Percentiles rank a stretch among this genome's conserved stretches.
These are phyloP conservation scores for Psix sp. DNA, from an alignment of 1,140 invertebrate species.

Conservation along the genomic window DNA sequence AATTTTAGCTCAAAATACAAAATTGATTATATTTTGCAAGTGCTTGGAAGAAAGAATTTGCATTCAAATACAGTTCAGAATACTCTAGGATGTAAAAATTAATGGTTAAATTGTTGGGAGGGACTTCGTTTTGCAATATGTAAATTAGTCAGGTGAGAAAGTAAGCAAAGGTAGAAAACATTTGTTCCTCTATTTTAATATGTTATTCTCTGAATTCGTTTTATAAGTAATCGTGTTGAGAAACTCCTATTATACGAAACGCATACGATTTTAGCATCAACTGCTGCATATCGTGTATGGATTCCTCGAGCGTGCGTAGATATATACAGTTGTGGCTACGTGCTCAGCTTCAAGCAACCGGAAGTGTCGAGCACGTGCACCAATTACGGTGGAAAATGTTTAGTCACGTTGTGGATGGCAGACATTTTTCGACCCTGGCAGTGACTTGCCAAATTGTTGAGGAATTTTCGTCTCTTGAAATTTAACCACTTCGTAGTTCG, in stretches of 20 bases:
- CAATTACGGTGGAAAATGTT: constrained; percentile 56
- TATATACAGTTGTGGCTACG: constrained; percentile 47
- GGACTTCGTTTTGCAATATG: too few relatives aligned
- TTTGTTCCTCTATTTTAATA: too few relatives aligned
- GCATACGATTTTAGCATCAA: constrained; percentile 50
- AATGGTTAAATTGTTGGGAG: too few relatives aligned
- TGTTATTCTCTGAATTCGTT: too few relatives aligned
- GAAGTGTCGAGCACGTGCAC: constrained; percentile 58
- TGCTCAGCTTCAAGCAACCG: constrained; percentile 53
- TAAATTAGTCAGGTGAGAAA: too few relatives aligned
- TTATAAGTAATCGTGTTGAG: constrained; percentile 25
- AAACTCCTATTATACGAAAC: too few relatives aligned
- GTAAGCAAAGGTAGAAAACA: too few relatives aligned
- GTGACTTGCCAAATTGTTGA: constrained; percentile 51
- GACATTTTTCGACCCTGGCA: constrained; percentile 40
- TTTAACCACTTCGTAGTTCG: constrained; percentile 20
- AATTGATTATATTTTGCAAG: too few relatives aligned
- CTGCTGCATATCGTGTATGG: constrained; percentile 39
- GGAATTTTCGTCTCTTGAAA: constrained; percentile 45
- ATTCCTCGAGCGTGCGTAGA: constrained; percentile 29
- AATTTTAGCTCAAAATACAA: constrained; percentile 31
- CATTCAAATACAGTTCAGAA: too few relatives aligned
- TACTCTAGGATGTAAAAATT: too few relatives aligned
- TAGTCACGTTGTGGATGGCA: constrained; percentile 48
- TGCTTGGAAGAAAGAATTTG: too few relatives aligned